Conservation (phyloP, 2,888 invertebrate species). For the Lordiphosa andalusiaca region DNA sequence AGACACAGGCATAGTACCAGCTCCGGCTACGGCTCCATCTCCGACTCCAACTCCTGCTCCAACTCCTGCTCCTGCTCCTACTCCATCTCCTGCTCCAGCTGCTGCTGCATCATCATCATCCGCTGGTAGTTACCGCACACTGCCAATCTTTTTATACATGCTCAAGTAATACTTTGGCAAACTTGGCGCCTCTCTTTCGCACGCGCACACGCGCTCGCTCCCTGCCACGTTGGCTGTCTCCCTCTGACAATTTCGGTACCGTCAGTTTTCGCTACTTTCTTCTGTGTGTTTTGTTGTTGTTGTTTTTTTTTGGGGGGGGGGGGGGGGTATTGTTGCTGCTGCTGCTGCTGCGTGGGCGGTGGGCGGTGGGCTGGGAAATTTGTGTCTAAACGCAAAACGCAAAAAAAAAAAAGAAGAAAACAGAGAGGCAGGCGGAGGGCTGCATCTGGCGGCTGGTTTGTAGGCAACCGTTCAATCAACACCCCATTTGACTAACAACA, state of each 20-base stretch:
- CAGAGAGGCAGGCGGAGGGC: constrained; percentile 12
- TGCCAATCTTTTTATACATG: constrained; percentile 61
- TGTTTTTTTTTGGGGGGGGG: too few relatives aligned
- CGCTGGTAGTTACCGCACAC: constrained; percentile 41
- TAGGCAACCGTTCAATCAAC: constrained; percentile 74
- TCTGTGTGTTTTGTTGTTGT: constrained; percentile 14
- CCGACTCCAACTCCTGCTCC: background rate
- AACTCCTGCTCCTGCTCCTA: background rate
- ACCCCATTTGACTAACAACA: constrained; percentile 69
- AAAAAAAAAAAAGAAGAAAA: constrained; percentile 30
- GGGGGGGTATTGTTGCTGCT: constrained; percentile 11
- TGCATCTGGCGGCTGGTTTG: constrained; percentile 13
- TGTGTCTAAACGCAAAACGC: constrained; percentile 71
- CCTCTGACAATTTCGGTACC: constrained; percentile 6
- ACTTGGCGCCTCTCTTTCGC: constrained; percentile 32
- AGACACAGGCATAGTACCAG: constrained; percentile 37
- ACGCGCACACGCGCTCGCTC: constrained; percentile 2
- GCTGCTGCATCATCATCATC: background rate
- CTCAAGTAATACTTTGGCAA: constrained; percentile 61
- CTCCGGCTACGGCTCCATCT: constrained; percentile 13
- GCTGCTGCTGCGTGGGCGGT: constrained; percentile 27
- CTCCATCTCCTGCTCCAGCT: background rate
- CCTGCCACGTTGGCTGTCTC: constrained; percentile 2
- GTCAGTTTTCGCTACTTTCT: constrained; percentile 12
- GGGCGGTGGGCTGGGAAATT: constrained; percentile 45